Evolutionary conservation across 2,113 vertebrate species (phyloP), one percentile per base, ranked within the genome.

Genomic region (Limnothrissa miodon): DNA sequence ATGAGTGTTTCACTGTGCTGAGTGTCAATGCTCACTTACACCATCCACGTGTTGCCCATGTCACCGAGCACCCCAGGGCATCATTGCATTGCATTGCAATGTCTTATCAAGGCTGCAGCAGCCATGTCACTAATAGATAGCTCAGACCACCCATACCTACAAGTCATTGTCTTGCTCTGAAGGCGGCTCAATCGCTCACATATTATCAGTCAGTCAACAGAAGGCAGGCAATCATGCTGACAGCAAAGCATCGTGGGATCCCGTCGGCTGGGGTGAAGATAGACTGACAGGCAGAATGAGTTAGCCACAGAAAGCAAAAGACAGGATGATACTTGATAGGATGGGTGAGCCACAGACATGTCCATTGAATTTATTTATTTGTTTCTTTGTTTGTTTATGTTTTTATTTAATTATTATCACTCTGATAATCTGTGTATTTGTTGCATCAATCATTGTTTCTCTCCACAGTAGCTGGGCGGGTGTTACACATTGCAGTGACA

Each of bases 51-150:
- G 19, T 19, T 21, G 17, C 21, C 48, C 5, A 5, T 53, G 48
- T 21, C 93, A 33, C 23, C 6, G 33, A 45, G 9, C 90, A 91
- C 93, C 21, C 81, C 42, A 9, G 53, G 95, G 95, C 95, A 96
- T 96, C 95, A 95, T 94, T 93, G 95, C 81, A 87, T 88, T 81
- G 91, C 95, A 95, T 94, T 93, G 95, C 81, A 87, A 87, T 81
- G 91, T 45, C 95, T 97, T 97, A 97, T 97, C 96, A 96, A 96
- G 95, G 96, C 93, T 91, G 92, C 92, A 92, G 95, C 95, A 96
- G 96, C 94, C 93, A 93, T 93, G 95, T 95, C 95, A 95, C 96
- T 96, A 96, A 96, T 95, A 96, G 95, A 95, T 96, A 95, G 94
- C 95, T 93, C 87, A 89, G 90, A 93, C 92, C 2, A 84, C 83